phyloP scores from a whole-genome alignment of 2,113 vertebrate species.

The Crotalus tigris region DNA sequence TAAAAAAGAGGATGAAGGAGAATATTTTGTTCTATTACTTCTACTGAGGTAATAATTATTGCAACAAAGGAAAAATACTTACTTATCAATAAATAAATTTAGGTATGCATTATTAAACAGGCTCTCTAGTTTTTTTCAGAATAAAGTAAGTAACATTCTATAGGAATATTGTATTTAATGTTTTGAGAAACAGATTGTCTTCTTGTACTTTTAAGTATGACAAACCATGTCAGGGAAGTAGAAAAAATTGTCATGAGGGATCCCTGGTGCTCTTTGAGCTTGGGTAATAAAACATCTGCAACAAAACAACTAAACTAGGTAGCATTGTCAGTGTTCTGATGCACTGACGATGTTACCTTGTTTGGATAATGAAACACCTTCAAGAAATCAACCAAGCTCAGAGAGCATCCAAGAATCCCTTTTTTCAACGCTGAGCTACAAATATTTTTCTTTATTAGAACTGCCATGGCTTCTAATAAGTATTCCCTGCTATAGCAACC shows the following conservation, averaged over 20 bases:
- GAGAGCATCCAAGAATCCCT: too few relatives aligned
- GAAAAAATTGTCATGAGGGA: background rate
- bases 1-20: background rate
- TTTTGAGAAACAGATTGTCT: background rate
- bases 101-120: background rate
- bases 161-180: background rate
- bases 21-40: background rate
- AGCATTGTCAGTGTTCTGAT: background rate
- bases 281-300: background rate
- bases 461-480: background rate
- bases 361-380: too few relatives aligned
- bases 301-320: background rate
- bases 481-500: background rate
- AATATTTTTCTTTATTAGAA: background rate
- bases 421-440: too few relatives aligned
- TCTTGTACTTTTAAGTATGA: background rate
- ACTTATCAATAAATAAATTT: background rate
- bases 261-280: background rate
- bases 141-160: background rate
- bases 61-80: background rate
- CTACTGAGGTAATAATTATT: background rate
- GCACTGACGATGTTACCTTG: too few relatives aligned
- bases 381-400: too few relatives aligned
- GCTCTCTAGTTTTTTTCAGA: background rate
- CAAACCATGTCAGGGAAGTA: background rate